Evolutionary conservation across 1,140 invertebrate genomes (phyloP), one percentile per base, ranked within the genome.

Genomic region (Nomia melanderi): DNA sequence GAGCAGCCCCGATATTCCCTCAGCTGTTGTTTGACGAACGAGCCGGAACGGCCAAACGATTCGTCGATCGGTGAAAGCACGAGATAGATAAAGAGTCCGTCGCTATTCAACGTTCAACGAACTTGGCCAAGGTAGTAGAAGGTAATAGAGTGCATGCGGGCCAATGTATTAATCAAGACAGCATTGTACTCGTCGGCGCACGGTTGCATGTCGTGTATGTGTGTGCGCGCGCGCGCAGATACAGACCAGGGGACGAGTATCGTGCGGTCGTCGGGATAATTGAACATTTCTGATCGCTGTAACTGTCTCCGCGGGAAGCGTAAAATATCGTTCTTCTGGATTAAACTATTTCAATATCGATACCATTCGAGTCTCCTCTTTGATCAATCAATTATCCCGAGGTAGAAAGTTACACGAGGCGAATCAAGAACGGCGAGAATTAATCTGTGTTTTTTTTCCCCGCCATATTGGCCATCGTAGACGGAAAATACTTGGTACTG

Each of bases 401-500:
- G 56, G 69, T 77, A 83, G 31, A 70, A 77, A 70, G 44, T 72
- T 44, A 27, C 31, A 53, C 72, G 56, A 17, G 29, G 0, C 2
- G 31, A 66, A 57, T 50, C 25, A 39, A 12, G 4, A 39, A 47
- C 33, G 53, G n/a, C 39, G 69, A 11, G 56, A 20, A 80, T 25
- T 87, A 85, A 84, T 64, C 29, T 47, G 0, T 65, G 25, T 72
- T 63, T 72, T 47, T 71, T 53, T 39, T 60, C 36, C 20, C 47
- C 47, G 3, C 4, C 14, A 7, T 20, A 17, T n/a, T 63, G 29
- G 57, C 36, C 12, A 47, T 29, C 23, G 81, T 78, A 98, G 97
- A 98, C 93, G 97, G 97, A 82, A 98, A 98, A 95, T 98, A 98
- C 92, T 94, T 98, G 88, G 97, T 98, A 39, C 92, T 98, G 74